Evolutionary conservation across 2,113 vertebrate genomes (phyloP), one percentile per base, ranked within the genome.

Genomic region (Hippocampus mohnikei): DNA sequence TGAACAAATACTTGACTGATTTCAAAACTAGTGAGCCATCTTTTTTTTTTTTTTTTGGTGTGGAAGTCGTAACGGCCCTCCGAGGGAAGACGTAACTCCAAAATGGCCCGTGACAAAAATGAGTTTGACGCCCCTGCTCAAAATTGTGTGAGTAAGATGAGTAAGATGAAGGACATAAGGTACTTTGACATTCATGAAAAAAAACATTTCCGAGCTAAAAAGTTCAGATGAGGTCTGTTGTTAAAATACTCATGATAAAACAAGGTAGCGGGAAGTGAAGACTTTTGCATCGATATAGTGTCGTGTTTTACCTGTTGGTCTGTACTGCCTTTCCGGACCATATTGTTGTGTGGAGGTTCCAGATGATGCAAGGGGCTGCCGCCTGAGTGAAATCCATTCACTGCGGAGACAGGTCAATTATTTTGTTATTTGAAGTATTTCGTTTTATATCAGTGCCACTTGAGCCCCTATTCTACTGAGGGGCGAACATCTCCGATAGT

Each of bases 331-430:
- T 95, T 98, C 79, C 91, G 91, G 77, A 94, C 85, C 85, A 90
- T 90, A 77, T 70, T 87, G 81, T 90, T 91, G 78, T 96, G 94
- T 7, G 91, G 84, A 37, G 91, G 85, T 44, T 98, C 95, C 2
- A 88, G 80, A 67, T 94, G 95, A 91, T 95, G 93, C 58, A 92
- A 86, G 0, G 94, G 92, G 25, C 94, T 94, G 20, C 93, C 94
- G 74, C 94, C 92, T 5, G 92, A 88, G 87, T 98, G 95, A 89
- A 96, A 96, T 85, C 97, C 97, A 87, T 99, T 99, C 88, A 96
- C 97, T 99, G 92, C 3, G 77, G 81, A 87, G 23, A 80, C 59
- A 83, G 25, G 76, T 2, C 11, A 75, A 50, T 15, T 60, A 2
- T 60, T 27, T 59, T 29, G 16, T 2, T 1, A 15, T 59, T 62